Conservation (phyloP, 2,888 invertebrate species). For the Deilephila porcellus region DNA sequence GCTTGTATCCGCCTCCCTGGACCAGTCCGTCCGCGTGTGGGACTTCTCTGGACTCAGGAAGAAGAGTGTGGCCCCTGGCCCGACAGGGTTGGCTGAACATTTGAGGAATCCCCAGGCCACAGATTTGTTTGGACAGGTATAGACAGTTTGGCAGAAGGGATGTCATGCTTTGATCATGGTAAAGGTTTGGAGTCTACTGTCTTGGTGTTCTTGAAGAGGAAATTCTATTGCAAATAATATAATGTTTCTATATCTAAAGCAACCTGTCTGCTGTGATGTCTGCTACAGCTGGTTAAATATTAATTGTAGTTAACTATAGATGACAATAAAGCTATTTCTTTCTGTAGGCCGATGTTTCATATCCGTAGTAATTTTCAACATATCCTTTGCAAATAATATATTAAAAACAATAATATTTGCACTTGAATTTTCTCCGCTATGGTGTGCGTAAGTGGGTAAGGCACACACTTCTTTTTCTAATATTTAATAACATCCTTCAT, state of each 20-base stretch:
- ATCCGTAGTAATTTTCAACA: too few relatives aligned
- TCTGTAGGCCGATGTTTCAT: too few relatives aligned
- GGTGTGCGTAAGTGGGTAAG: constrained; percentile 7
- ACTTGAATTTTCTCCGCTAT: not conserved
- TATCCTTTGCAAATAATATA: too few relatives aligned
- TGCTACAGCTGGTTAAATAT: too few relatives aligned
- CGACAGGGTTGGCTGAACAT: constrained; percentile 95
- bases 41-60: constrained; percentile 98
- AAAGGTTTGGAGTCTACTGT: constrained; percentile 26
- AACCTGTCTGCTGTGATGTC: too few relatives aligned
- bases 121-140: constrained; percentile 95
- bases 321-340: too few relatives aligned
- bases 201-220: not conserved
- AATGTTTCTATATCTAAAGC: not conserved
- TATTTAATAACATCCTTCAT: not conserved
- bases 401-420: not conserved
- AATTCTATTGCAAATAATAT: constrained; percentile 9
- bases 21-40: constrained; percentile 99
- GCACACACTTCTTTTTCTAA: not conserved
- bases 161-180: constrained; percentile 28
- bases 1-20: constrained; percentile 98
- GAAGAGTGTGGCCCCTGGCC: constrained; percentile 99
- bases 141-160: constrained; percentile 28
- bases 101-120: constrained; percentile 93
- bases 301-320: too few relatives aligned